phyloP scores from a whole-genome alignment of 2,888 invertebrate species.

The Acanthosepion pharaonis region DNA sequence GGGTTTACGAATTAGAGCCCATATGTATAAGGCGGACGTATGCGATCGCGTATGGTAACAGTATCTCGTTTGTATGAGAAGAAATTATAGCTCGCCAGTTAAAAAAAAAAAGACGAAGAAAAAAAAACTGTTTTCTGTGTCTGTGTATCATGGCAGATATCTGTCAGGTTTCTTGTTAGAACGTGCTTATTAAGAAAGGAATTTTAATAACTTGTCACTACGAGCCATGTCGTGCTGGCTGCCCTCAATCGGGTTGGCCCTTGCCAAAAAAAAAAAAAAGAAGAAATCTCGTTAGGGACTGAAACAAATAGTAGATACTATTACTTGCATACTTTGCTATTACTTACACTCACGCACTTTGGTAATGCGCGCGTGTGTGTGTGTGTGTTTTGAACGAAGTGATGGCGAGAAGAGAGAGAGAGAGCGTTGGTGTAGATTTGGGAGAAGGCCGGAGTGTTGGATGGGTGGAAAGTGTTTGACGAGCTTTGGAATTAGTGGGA shows the following conservation, averaged over 20 bases:
- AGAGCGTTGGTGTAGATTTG: not conserved
- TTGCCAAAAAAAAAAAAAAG: not conserved
- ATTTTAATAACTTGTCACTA: constrained; percentile 33
- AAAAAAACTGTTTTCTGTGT: not conserved
- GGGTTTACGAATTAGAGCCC: too few relatives aligned
- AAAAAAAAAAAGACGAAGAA: not conserved
- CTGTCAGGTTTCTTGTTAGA: constrained; percentile 33
- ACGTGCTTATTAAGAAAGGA: constrained; percentile 33
- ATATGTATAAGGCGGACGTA: too few relatives aligned
- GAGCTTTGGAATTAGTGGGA: not conserved
- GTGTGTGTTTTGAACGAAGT: not conserved
- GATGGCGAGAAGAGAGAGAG: not conserved
- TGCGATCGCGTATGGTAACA: not conserved
- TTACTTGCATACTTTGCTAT: constrained; percentile 11
- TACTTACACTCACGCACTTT: not conserved
- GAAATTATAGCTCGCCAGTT: not conserved
- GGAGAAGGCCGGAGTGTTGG: not conserved
- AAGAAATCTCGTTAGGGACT: not conserved
- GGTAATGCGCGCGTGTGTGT: not conserved
- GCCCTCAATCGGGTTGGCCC: not conserved
- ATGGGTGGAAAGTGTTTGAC: not conserved
- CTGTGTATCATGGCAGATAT: constrained; percentile 14
- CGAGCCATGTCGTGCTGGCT: not conserved
- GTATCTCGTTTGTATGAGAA: not conserved
- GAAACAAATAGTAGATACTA: constrained; percentile 9